Base-by-base conservation (phyloP, 2,888 invertebrate species). In the Conchocele bisecta region DNA sequence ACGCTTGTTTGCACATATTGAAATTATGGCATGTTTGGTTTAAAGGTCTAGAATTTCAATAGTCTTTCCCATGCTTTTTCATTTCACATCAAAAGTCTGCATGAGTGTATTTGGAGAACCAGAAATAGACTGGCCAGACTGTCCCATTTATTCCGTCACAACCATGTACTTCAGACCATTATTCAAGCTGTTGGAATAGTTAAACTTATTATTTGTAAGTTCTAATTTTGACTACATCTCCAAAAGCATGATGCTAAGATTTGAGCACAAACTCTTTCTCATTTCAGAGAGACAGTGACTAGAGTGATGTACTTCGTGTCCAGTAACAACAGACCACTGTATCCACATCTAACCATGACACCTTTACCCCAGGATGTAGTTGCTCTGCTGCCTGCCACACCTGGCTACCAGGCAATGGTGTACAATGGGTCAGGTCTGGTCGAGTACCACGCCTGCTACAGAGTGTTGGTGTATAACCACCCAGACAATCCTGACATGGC, bases 271-370 rank as follows among this genome's bases (percentile, higher is more conserved):
- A 29, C 9, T 31, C 15, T 28, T 46, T 17, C 22, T 44, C 39
- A 20, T 56, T 66, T 11, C 64, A 81, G 81, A 28, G 33, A 17
- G 29, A 46, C 72, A 17, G 68, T 81, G 3, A 82, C 79, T 15
- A 74, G 59, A 44, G 54, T 69, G 13, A 51, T 67, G n/a, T 82
- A 79, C 51, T 73, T 74, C 57, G 67, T 72, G 5, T 46, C 54
- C 7, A 24, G 37, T 11, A 57, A 67, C 35, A 59, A 57, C 26
- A 48, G 17, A 22, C 11, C 42, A 11, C 13, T 75, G 11, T 80
- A 76, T 39, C 78, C 82, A 15, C 50, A 70, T 9, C 35, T 76
- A 20, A 82, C 75, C n/a, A 26, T 57, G 53, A 51, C 56, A 9
- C 74, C 76, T 22, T 31, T 56, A 28, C 46, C 60, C 41, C 11